Conservation (phyloP, 2,113 vertebrate species). For the Gymnobelideus leadbeateri region DNA sequence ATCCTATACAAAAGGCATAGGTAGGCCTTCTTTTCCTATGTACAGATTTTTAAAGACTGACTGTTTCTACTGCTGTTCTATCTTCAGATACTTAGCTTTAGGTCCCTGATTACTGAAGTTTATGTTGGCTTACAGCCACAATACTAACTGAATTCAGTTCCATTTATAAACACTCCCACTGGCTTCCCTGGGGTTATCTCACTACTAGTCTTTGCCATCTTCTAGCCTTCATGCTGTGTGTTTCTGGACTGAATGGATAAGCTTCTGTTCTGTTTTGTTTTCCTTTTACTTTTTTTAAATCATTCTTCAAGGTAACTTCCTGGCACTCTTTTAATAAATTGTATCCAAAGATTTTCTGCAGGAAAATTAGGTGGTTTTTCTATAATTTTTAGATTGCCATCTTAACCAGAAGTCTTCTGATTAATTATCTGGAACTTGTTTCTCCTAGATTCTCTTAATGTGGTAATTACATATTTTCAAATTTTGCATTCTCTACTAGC, state of each 20-base stretch:
- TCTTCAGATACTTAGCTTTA: not conserved
- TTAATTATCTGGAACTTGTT: not conserved
- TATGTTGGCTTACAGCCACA: not conserved
- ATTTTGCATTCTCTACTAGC: not conserved
- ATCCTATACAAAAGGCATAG: no score
- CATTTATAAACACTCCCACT: not conserved
- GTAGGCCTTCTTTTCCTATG: not conserved
- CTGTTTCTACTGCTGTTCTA: not conserved
- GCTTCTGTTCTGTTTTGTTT: not conserved
- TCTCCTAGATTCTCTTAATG: not conserved
- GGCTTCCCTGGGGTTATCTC: not conserved
- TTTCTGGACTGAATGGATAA: not conserved
- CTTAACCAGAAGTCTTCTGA: not conserved
- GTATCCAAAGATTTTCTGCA: not conserved
- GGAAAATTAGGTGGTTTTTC: not conserved
- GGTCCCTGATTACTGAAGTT: not conserved
- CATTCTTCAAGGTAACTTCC: not conserved
- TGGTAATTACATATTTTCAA: not conserved
- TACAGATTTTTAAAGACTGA: not conserved
- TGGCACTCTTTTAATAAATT: not conserved
- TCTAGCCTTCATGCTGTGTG: not conserved
- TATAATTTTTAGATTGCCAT: not conserved
- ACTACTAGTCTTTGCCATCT: not conserved
- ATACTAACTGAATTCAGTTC: not conserved
- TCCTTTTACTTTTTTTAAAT: not conserved